Evolutionary conservation across 2,113 vertebrate species (phyloP).

Genomic region (Tychaedon coryphoeus): DNA sequence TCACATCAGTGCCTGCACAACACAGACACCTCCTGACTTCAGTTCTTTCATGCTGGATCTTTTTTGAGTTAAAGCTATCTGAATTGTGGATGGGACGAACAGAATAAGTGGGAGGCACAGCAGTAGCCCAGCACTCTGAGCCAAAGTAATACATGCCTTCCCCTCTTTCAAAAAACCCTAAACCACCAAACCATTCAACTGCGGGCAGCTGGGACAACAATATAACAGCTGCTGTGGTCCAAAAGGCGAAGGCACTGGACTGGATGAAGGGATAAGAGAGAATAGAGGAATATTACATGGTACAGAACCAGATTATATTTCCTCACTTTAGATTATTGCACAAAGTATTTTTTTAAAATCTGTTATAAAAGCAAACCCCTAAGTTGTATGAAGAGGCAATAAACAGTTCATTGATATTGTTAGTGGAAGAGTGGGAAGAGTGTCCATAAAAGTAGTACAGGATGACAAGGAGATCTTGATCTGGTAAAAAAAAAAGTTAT

Average conservation of each 20-base stretch:
- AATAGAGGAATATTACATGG: neutral
- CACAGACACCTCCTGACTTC: neutral
- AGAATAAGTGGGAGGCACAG: neutral
- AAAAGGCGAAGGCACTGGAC: neutral
- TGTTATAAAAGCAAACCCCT: neutral
- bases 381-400: neutral
- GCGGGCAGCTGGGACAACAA: neutral
- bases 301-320: neutral
- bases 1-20: neutral
- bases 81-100: neutral
- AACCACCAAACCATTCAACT: rapidly evolving
- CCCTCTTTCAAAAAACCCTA: rapidly evolving
- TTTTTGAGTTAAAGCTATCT: neutral
- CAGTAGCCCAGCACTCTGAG: neutral
- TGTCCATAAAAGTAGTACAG: neutral
- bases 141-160: neutral
- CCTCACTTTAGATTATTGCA: neutral
- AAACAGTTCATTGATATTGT: neutral
- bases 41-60: rapidly evolving
- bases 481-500: neutral
- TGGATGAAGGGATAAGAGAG: neutral
- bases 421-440: neutral
- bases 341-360: neutral
- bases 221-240: neutral
- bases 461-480: neutral